Evolutionary conservation across 2,113 vertebrate genomes (phyloP).

Genomic region (Tenrec ecaudatus): DNA sequence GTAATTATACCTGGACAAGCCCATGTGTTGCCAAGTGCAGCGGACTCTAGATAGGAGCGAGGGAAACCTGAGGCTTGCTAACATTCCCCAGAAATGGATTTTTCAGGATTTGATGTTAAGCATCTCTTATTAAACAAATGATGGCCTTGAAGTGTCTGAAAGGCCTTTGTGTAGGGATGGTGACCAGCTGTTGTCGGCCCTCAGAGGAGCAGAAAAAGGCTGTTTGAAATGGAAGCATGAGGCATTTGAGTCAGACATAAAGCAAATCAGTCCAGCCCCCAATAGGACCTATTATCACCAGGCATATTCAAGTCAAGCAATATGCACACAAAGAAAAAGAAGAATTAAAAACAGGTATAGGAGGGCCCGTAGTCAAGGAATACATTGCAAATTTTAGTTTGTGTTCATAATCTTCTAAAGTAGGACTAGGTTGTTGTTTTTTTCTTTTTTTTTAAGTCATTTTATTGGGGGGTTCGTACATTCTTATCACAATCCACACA

Average conservation of each 20-base stretch:
- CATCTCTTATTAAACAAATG: constrained; percentile 50
- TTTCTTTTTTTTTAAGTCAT: too few relatives aligned
- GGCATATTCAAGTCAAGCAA: constrained; percentile 28
- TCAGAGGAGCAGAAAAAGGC: neutral
- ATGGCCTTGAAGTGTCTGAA: constrained; percentile 43
- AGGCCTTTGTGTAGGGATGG: constrained; percentile 14
- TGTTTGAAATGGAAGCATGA: neutral
- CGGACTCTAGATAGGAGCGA: constrained; percentile 80
- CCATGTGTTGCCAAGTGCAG: constrained; percentile 83
- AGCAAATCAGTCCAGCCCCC: neutral
- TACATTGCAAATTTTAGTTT: neutral
- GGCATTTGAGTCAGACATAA: constrained; percentile 45
- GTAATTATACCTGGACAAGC: constrained; percentile 87
- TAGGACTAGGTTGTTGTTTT: neutral
- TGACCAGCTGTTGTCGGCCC: constrained; percentile 44
- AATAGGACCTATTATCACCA: constrained; percentile 50
- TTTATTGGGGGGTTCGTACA: too few relatives aligned
- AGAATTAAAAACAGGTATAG: neutral
- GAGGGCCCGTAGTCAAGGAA: neutral
- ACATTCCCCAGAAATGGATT: constrained; percentile 51
- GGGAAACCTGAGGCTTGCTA: constrained; percentile 70
- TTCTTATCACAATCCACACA: too few relatives aligned
- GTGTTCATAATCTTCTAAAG: constrained; percentile 19
- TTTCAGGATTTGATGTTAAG: constrained; percentile 65
- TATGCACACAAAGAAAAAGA: neutral